phyloP scores from a whole-genome alignment of 2,797 vertebrate species.

The Poeciliopsis turneri region DNA sequence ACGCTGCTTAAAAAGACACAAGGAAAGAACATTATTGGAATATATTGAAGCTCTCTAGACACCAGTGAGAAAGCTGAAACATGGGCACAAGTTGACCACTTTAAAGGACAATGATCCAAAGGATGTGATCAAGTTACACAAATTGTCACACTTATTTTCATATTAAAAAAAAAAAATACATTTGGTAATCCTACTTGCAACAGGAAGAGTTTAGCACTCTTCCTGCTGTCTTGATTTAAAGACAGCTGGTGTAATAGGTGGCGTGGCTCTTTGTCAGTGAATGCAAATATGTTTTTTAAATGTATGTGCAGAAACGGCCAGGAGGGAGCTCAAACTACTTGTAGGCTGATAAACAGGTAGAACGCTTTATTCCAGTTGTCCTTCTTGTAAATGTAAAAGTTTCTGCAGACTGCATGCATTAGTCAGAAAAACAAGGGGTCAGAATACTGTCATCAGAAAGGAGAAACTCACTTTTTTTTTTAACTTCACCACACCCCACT shows the following conservation, averaged over 20 bases:
- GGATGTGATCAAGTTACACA: not conserved
- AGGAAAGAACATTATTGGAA: not conserved
- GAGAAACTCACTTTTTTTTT: not conserved
- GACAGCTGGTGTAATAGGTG: not conserved
- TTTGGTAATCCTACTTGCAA: not conserved
- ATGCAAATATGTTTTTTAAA: not conserved
- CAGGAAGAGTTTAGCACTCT: not conserved
- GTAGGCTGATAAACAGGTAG: not conserved
- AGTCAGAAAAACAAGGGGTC: not conserved
- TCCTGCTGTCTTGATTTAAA: not conserved
- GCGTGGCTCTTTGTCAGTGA: not conserved
- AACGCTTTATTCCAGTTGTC: not conserved
- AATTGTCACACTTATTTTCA: not conserved
- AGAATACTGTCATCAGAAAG: not conserved
- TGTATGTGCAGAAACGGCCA: not conserved
- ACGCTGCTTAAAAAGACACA: not conserved
- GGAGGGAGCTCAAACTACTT: not conserved
- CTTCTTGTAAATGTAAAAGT: not conserved
- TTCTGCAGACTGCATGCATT: not conserved
- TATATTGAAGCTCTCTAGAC: not conserved
- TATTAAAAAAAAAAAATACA: not conserved
- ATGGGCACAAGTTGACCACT: not conserved
- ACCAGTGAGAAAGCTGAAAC: not conserved
- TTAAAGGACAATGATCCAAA: not conserved
- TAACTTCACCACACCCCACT: no score